Evolutionary conservation across 2,113 vertebrate genomes (phyloP).

Genomic region (Pelodiscus sinensis): DNA sequence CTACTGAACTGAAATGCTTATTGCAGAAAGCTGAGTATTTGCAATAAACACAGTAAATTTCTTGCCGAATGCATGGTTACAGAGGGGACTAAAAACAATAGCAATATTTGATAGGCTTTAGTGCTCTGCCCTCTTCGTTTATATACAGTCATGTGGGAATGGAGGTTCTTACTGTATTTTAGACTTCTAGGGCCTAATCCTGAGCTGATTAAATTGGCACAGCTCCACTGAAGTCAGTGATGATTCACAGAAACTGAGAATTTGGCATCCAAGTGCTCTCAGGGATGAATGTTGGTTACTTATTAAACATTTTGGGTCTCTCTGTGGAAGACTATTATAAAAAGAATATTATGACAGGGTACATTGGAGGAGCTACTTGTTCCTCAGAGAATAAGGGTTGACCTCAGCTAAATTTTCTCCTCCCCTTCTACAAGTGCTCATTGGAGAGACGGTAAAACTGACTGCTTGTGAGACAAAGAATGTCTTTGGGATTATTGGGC

Average conservation of each 20-base stretch:
- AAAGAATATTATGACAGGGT: background rate
- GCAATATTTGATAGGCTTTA: slow-evolving; percentile 7
- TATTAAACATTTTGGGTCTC: background rate
- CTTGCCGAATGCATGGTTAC: slow-evolving; percentile 5
- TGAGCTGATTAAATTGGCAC: slow-evolving; percentile 12
- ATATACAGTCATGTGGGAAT: background rate
- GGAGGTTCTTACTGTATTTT: slow-evolving; percentile 20
- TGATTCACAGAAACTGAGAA: background rate
- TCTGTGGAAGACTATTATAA: background rate
- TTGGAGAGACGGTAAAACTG: background rate
- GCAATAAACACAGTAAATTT: background rate
- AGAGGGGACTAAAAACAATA: slow-evolving; percentile 1
- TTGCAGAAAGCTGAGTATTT: background rate
- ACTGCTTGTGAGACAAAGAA: slow-evolving; percentile 17
- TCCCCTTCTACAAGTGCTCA: fast-evolving
- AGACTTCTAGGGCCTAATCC: slow-evolving; percentile 32
- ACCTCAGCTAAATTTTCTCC: background rate
- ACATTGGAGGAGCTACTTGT: background rate
- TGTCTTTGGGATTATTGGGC: background rate
- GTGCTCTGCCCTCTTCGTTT: background rate
- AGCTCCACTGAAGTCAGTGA: background rate
- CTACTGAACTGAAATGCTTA: slow-evolving; percentile 12
- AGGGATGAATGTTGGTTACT: background rate
- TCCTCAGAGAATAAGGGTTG: background rate
- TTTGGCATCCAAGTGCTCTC: background rate